Evolutionary conservation across 2,113 vertebrate species (phyloP).

Genomic region (Ptychochromis oligacanthus): DNA sequence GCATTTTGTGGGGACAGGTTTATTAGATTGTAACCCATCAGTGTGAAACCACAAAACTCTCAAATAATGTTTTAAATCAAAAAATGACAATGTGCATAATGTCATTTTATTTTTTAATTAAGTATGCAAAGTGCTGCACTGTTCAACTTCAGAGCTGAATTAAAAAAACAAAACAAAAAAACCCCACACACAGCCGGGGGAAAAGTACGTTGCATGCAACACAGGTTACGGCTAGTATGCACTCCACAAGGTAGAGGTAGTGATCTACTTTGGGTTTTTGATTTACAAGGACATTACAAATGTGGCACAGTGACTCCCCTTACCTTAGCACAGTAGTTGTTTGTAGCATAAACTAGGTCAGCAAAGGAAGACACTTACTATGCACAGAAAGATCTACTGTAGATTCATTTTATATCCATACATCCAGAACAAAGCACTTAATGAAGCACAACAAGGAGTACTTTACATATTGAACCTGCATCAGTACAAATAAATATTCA

Average conservation of each 20-base stretch:
- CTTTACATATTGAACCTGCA: conserved; percentile 17
- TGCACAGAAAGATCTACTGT: conserved; percentile 25
- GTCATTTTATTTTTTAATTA: conserved; percentile 62
- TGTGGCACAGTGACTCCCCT: conserved; percentile 47
- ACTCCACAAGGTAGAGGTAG: conserved; percentile 55
- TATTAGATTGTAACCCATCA: background rate
- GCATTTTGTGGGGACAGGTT: background rate
- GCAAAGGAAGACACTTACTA: conserved; percentile 33
- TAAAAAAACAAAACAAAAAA: conserved; percentile 1
- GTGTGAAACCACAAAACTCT: background rate
- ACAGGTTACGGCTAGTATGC: conserved; percentile 35
- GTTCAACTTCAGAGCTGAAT: conserved; percentile 46
- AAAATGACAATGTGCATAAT: background rate
- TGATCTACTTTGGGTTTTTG: conserved; percentile 51
- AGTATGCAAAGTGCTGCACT: conserved; percentile 57
- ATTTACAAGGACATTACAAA: conserved; percentile 26
- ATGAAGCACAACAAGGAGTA: conserved; percentile 27
- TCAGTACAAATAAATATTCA: conserved; percentile 62
- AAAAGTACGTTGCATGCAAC: conserved; percentile 61
- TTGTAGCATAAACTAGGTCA: conserved; percentile 26
- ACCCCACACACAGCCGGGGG: background rate
- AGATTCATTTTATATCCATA: conserved; percentile 1
- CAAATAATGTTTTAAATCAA: background rate
- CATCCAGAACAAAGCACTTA: conserved; percentile 52
- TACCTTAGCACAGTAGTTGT: background rate